A percentile compares a stretch with the other conserved stretches of the same genome.
Evolutionary conservation across 2,888 invertebrate species (phyloP).

Genomic region (Carcina quercana): DNA sequence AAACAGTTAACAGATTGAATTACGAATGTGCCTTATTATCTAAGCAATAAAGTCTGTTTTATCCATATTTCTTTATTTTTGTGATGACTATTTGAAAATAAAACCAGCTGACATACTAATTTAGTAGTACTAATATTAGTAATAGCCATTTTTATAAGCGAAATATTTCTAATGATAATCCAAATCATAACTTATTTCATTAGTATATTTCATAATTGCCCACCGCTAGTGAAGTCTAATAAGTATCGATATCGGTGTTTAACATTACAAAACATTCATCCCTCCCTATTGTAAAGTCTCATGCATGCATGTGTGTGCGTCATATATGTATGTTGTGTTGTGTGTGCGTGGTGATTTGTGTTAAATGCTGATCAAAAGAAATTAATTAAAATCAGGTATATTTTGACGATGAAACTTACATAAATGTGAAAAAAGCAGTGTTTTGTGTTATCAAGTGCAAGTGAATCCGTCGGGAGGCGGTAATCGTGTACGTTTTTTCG

Average conservation of each 20-base stretch:
- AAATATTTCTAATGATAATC: too few species aligned
- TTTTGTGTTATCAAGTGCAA: constrained; percentile 70
- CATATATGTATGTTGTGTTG: constrained; percentile 64
- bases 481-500: constrained; percentile 72
- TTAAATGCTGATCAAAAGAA: constrained; percentile 72
- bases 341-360: constrained; percentile 76
- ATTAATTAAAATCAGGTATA: constrained; percentile 60
- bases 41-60: too few species aligned
- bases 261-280: background rate
- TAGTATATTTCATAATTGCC: too few species aligned
- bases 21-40: too few species aligned
- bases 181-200: too few species aligned
- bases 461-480: constrained; percentile 71
- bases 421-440: constrained; percentile 68
- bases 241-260: background rate
- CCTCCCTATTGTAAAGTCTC: constrained; percentile 14
- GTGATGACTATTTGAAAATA: too few species aligned
- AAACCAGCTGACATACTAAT: too few species aligned
- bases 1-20: too few species aligned
- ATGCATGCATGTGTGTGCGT: constrained; percentile 28
- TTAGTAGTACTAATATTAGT: too few species aligned
- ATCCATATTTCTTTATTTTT: too few species aligned
- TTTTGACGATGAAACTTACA: constrained; percentile 65
- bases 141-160: too few species aligned
- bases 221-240: too few species aligned